These are phyloP conservation scores for Thryonomys swinderianus DNA, from an alignment of 2,113 vertebrate species.

Conservation along the genomic window DNA sequence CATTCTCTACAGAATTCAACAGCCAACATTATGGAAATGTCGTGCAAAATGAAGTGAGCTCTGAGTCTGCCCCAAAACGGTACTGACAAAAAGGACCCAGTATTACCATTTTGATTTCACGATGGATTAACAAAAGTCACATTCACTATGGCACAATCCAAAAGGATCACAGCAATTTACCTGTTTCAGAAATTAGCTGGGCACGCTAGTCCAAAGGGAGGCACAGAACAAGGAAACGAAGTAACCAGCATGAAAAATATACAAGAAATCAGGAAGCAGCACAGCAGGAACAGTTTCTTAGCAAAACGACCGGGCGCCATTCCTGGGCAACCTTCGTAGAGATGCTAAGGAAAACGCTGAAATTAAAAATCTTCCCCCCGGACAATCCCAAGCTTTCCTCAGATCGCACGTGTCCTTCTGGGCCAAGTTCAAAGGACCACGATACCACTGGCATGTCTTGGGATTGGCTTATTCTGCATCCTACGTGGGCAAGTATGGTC, in stretches of 20 bases:
- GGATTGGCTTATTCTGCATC: not conserved
- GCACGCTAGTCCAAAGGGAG: constrained; percentile 68
- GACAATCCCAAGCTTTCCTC: not conserved
- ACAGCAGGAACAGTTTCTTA: not conserved
- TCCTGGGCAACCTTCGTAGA: not conserved
- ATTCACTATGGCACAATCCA: constrained; percentile 54
- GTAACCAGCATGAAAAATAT: constrained; percentile 58
- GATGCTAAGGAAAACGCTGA: not conserved
- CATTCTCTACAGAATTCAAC: constrained; percentile 66
- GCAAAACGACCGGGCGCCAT: not conserved
- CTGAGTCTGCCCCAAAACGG: constrained; percentile 35
- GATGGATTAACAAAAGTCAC: constrained; percentile 64
- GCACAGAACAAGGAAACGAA: constrained; percentile 79
- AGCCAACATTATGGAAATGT: constrained; percentile 57
- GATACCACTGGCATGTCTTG: not conserved
- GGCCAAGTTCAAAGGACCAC: not conserved
- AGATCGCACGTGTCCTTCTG: not conserved
- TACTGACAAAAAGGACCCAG: constrained; percentile 37
- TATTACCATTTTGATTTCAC: constrained; percentile 56
- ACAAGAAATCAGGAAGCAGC: constrained; percentile 50
- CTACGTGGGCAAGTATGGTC: not conserved
- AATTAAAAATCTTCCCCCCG: not conserved
- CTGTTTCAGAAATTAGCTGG: constrained; percentile 82
- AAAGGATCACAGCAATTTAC: constrained; percentile 79
- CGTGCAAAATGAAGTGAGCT: constrained; percentile 59